Base-by-base conservation (phyloP, 2,888 invertebrate genomes). In the Eilema griseolum region DNA sequence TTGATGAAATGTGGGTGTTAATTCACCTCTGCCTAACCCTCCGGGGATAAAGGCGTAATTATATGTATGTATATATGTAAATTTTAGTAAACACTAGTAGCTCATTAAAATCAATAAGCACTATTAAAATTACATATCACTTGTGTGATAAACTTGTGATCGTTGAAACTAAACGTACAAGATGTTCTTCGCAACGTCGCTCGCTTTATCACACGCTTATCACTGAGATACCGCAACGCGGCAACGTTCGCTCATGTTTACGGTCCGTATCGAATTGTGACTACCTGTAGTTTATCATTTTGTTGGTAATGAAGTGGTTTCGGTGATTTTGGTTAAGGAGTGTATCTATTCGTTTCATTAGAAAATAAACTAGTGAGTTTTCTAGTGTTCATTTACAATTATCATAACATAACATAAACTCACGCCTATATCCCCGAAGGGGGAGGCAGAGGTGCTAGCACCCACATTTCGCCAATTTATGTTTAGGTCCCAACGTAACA, bases 181-280 rank as follows among this genome's bases (percentile, higher is more conserved):
- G 46, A 46, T n/a, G 24, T 52, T 41, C 68, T 56, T 69, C 46
- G 31, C 33, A 63, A 57, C 59, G 52, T 28, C 57, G 7, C 59
- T 28, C 57, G 7, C 59, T 64, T 69, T 73, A 72, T 79, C 74
- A 75, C 62, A 23, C 31, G 20, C n/a, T 23, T 73, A 78, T 79
- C 78, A 59, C 66, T 0, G 5, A 61, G 69, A 65, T 69, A 69
- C 56, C 65, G 10, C 69, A 71, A 74, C 61, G 82, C 52, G n/a
- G 52, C 52, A 52, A 67, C 74, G 70, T 37, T 75, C 70, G 72
- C 75, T 69, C 62, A 76, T 75, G 73, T 79, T 77, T 72, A 81
- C 64, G 66, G 64, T 61, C 66, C 75, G 72, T 81, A 75, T 76
- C 70, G 59, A 81, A 79, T 72, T 41, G 64, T 52, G 24, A 28